A percentile compares a stretch with the other conserved stretches of the same genome.
phyloP scores from a whole-genome alignment of 2,888 invertebrate genomes.

The Xanthia togata region DNA sequence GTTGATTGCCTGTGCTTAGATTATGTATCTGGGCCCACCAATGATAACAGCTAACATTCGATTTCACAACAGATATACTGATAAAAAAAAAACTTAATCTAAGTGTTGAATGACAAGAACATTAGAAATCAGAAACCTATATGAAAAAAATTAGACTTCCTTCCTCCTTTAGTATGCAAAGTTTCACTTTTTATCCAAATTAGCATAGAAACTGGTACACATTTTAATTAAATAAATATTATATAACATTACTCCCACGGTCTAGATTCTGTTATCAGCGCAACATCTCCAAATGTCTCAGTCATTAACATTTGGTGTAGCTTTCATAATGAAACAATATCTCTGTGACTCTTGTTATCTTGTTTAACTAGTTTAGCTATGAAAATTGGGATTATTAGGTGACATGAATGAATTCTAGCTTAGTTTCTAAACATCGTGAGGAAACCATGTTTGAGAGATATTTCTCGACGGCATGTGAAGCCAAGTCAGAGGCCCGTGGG shows the following conservation, averaged over 20 bases:
- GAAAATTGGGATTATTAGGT: neutral
- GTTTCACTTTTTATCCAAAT: slow-evolving; percentile 4
- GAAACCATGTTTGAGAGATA: too few relatives aligned
- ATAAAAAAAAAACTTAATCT: too few relatives aligned
- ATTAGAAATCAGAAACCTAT: too few relatives aligned
- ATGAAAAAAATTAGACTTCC: neutral
- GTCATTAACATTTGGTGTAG: slow-evolving; percentile 31
- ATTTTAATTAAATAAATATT: slow-evolving; percentile 1
- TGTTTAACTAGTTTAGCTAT: slow-evolving; percentile 12
- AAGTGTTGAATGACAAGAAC: too few relatives aligned
- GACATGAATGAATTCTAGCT: neutral
- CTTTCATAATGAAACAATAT: slow-evolving; percentile 25
- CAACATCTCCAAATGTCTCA: slow-evolving; percentile 10
- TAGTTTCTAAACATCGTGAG: too few relatives aligned
- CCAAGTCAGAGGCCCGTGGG: too few relatives aligned
- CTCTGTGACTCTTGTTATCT: slow-evolving; percentile 13
- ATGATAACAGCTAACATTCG: too few relatives aligned
- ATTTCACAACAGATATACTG: too few relatives aligned
- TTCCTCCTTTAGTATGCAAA: neutral
- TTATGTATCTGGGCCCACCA: too few relatives aligned
- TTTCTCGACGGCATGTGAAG: too few relatives aligned
- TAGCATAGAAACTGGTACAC: neutral
- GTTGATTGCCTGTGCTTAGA: too few relatives aligned
- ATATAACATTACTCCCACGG: slow-evolving; percentile 1
- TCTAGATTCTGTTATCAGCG: slow-evolving; percentile 1